Conservation (phyloP, 2,888 invertebrate species). For the Pinctada fucata region DNA sequence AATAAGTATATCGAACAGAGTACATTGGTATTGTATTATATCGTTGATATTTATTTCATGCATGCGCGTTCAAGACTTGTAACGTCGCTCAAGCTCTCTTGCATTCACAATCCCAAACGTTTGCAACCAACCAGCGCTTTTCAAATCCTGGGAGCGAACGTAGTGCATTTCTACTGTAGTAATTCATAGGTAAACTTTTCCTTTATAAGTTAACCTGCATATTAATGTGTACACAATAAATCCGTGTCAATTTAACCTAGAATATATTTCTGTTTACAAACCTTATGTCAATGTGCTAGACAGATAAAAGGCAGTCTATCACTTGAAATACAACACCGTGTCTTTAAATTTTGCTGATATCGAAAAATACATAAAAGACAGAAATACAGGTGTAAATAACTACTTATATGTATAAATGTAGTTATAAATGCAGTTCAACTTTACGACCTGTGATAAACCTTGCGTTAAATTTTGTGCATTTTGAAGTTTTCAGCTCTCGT, state of each 20-base stretch:
- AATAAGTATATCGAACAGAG: no score
- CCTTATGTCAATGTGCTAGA: background rate
- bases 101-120: no score
- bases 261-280: background rate
- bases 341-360: constrained; percentile 1
- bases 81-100: no score
- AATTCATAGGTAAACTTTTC: no score
- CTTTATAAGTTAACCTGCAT: no score
- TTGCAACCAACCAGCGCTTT: no score
- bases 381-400: background rate
- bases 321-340: background rate
- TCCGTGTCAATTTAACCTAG: background rate
- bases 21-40: no score
- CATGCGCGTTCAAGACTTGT: no score
- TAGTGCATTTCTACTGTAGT: no score
- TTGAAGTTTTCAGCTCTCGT: no score
- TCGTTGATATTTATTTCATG: no score
- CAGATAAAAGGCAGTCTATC: background rate
- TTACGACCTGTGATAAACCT: background rate
- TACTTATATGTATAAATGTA: background rate
- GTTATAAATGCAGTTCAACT: background rate
- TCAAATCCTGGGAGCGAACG: no score
- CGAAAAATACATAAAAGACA: background rate
- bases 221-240: background rate
- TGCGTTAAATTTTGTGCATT: background rate